Percentiles rank a stretch among this genome's conserved stretches.
Conservation (phyloP, 1,140 invertebrate species). For the Rhynchophorus ferrugineus region DNA sequence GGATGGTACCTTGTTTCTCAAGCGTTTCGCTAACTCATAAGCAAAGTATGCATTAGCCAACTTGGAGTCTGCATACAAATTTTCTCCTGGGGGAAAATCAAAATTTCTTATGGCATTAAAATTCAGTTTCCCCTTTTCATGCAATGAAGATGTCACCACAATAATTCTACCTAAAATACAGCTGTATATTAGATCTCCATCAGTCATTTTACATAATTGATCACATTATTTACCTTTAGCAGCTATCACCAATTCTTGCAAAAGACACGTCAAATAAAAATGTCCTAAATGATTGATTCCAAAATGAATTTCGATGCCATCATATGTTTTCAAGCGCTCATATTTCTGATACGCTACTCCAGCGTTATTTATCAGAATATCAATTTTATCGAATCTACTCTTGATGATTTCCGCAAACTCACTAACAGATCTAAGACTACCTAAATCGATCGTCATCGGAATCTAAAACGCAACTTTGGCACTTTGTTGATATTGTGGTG, state of each 20-base stretch:
- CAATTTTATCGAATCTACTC: slow-evolving; percentile 51
- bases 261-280: slow-evolving; percentile 74
- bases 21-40: slow-evolving; percentile 51
- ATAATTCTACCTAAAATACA: slow-evolving; percentile 51
- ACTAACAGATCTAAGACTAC: slow-evolving; percentile 61
- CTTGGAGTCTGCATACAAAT: slow-evolving; percentile 73
- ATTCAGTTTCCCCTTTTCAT: slow-evolving; percentile 57
- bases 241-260: slow-evolving; percentile 57
- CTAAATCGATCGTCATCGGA: slow-evolving; percentile 64
- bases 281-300: slow-evolving; percentile 76
- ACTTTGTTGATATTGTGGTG: not conserved
- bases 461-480: slow-evolving; percentile 49
- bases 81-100: slow-evolving; percentile 42
- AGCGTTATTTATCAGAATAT: slow-evolving; percentile 74
- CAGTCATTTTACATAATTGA: not conserved
- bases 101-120: slow-evolving; percentile 62
- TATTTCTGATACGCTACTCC: slow-evolving; percentile 53
- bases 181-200: slow-evolving; percentile 15
- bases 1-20: slow-evolving; percentile 45
- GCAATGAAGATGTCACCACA: slow-evolving; percentile 47
- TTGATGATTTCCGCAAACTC: slow-evolving; percentile 60
- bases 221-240: slow-evolving; percentile 7
- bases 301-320: slow-evolving; percentile 79
- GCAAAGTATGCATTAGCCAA: slow-evolving; percentile 68
- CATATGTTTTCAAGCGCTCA: slow-evolving; percentile 52